Evolutionary conservation across 2,888 invertebrate genomes (phyloP).

Genomic region (Serrognathus titanus): DNA sequence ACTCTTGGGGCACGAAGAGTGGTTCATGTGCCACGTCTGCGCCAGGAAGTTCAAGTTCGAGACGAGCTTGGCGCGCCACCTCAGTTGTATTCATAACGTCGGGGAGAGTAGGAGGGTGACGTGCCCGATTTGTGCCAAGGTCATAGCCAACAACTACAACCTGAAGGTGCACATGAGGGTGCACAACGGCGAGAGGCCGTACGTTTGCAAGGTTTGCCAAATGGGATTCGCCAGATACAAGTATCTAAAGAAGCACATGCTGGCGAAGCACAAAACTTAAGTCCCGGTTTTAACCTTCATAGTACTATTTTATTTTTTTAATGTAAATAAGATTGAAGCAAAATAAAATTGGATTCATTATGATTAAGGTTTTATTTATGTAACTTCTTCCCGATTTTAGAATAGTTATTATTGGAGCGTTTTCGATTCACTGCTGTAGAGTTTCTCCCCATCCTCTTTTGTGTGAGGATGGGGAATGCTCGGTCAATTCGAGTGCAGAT

Average conservation of each 20-base stretch:
- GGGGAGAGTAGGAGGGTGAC: slow-evolving; percentile 46
- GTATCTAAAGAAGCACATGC: slow-evolving; percentile 57
- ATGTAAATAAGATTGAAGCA: slow-evolving; percentile 42
- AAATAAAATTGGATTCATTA: too few relatives aligned
- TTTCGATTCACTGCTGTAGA: too few relatives aligned
- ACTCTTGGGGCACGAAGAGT: slow-evolving; percentile 47
- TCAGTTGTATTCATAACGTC: slow-evolving; percentile 41
- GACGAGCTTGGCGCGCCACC: slow-evolving; percentile 49
- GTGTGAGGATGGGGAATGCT: too few relatives aligned
- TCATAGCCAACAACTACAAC: slow-evolving; percentile 38
- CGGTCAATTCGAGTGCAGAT: neutral
- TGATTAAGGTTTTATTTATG: too few relatives aligned
- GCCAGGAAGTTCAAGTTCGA: slow-evolving; percentile 37
- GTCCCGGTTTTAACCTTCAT: neutral
- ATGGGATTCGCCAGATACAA: slow-evolving; percentile 53
- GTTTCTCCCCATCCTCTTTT: too few relatives aligned
- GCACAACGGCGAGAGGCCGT: slow-evolving; percentile 54
- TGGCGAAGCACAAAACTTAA: too few relatives aligned
- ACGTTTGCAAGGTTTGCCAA: slow-evolving; percentile 36
- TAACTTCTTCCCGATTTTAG: too few relatives aligned
- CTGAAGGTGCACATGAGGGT: slow-evolving; percentile 39
- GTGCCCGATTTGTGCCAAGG: slow-evolving; percentile 41
- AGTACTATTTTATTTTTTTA: slow-evolving; percentile 2
- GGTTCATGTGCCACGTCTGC: slow-evolving; percentile 42
- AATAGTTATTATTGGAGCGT: too few relatives aligned